Evolutionary conservation across 2,797 vertebrate genomes (phyloP).

Genomic region (Halcyon leucocephala): DNA sequence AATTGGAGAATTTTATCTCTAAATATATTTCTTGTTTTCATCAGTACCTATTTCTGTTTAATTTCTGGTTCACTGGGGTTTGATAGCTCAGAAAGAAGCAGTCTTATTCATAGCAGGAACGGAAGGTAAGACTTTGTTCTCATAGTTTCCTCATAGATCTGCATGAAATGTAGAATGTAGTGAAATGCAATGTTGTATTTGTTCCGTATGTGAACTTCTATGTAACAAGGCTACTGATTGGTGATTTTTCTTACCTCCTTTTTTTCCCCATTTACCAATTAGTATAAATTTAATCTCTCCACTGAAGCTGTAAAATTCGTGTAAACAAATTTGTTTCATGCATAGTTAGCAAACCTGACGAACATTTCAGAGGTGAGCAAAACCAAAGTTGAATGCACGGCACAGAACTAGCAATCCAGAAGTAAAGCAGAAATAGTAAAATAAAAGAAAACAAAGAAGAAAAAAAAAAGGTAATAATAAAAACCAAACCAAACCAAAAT

Average conservation of each 20-base stretch:
- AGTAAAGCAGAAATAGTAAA: background rate
- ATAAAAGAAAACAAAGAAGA: too few relatives aligned
- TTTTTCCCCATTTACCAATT: background rate
- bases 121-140: background rate
- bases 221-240: rapidly evolving
- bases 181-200: background rate
- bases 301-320: background rate
- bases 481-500: too few relatives aligned
- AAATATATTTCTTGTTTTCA: background rate
- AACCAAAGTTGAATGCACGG: background rate
- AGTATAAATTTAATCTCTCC: background rate
- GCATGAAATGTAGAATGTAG: background rate
- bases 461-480: too few relatives aligned
- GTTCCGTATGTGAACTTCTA: background rate
- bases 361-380: background rate
- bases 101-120: background rate
- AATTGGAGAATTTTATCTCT: background rate
- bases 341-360: background rate
- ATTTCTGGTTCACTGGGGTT: background rate
- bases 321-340: background rate
- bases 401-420: background rate
- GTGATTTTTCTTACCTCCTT: background rate
- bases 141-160: background rate
- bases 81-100: background rate
- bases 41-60: background rate